Evolutionary conservation across 2,797 vertebrate genomes (phyloP), one percentile per base, ranked within the genome.

Genomic region (Erethizon dorsatum): DNA sequence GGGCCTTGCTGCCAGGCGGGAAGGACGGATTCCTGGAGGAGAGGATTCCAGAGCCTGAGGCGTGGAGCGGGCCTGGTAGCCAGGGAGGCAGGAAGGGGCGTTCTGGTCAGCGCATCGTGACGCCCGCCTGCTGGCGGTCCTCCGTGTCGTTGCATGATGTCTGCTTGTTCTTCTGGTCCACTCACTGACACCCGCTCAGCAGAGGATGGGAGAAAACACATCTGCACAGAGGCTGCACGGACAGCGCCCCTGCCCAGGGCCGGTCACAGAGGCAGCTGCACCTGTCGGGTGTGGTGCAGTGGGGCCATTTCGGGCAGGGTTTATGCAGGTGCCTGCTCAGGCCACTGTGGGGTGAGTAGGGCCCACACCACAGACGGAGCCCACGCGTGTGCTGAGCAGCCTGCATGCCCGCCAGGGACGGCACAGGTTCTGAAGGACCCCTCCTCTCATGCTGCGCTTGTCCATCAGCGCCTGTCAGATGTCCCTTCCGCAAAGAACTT

Each of bases 341-440:
- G 41, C 45, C 0, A 13, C 45, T 41, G 37, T 11, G 17, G 67
- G 67, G n/a, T 54, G 71, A 78, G 7, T 33, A n/a, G 59, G 20
- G 14, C n/a, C 26, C 83, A 65, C 41, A 1, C n/a, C 59, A n/a
- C 12, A 1, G n/a, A 47, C 11, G 0, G 28, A 56, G 14, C 50
- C 26, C 8, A 12, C 1, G 4, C 15, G 2, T 14, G 15, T 2
- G 18, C 54, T 10, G 31, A 80, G 63, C 63, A 45, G 0, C 6
- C 1, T 26, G 9, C 1, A 9, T 6, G 2, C 11, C 1, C 1
- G 8, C n/a, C 2, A 1, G 20, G 33, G 73, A 24, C 1, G 2
- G 12, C 8, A 9, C 0, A 5, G 22, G 1, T 33, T 50, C 12
- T 50, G 0, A 6, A 79, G 75, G 13, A 17, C 11, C 9, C 9